phyloP scores from a whole-genome alignment of 2,888 invertebrate species.

The Epistrophe eligans region DNA sequence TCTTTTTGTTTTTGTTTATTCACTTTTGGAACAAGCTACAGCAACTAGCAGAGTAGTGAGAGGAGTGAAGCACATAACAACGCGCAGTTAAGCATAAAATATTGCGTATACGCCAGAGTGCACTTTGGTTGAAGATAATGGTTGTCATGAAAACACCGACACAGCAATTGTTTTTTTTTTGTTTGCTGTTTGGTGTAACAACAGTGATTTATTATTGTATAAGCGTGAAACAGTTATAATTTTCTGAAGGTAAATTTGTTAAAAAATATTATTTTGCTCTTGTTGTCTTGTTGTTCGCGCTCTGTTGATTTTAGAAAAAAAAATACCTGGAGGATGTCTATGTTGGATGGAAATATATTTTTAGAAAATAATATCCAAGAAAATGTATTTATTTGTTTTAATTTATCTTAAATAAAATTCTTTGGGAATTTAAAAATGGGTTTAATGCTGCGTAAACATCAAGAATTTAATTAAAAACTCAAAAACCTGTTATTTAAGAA shows the following conservation, averaged over 20 bases:
- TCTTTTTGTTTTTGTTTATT: too few species aligned
- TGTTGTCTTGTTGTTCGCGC: not conserved
- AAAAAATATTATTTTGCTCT: not conserved
- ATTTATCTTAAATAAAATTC: too few species aligned
- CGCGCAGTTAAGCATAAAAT: conserved; percentile 35
- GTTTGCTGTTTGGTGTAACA: conserved; percentile 3
- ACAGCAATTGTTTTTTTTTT: conserved; percentile 18
- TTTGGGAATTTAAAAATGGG: too few species aligned
- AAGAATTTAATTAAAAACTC: too few species aligned
- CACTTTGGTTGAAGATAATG: conserved; percentile 33
- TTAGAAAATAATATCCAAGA: too few species aligned
- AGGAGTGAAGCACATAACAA: conserved; percentile 30
- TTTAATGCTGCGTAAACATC: too few species aligned
- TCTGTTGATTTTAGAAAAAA: too few species aligned
- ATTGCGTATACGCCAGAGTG: conserved; percentile 48
- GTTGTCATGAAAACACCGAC: conserved; percentile 19
- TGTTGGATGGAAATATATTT: too few species aligned
- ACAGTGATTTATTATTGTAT: conserved; percentile 16
- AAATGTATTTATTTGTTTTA: too few species aligned
- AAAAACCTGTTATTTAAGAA: too few species aligned
- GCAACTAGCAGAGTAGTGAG: not conserved
- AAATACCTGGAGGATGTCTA: too few species aligned
- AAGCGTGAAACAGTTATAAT: not conserved
- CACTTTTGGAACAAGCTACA: not conserved
- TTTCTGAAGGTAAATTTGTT: conserved; percentile 7